phyloP scores from a whole-genome alignment of 2,797 vertebrate species.

The Dromococcyx pavoninus region DNA sequence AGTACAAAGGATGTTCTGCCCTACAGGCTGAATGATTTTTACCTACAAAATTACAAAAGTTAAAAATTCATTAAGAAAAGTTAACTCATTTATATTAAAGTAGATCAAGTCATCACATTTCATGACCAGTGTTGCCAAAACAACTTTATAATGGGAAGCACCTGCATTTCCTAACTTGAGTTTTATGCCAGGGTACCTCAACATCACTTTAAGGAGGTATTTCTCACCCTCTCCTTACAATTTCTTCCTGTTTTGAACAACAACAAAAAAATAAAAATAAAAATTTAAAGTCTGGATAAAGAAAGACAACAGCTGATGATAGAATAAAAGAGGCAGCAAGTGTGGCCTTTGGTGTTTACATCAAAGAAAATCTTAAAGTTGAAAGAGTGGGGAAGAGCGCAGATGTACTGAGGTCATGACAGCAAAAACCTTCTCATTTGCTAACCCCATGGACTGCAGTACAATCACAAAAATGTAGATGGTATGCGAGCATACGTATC shows the following conservation, averaged over 20 bases:
- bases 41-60: neutral
- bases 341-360: neutral
- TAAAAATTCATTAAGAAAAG: neutral
- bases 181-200: neutral
- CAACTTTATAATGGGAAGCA: neutral
- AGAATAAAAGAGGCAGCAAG: neutral
- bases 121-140: neutral
- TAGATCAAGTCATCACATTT: neutral
- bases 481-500: fast-evolving
- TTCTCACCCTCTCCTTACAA: neutral
- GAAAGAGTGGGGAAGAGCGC: neutral
- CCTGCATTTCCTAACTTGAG: neutral
- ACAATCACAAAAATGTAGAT: fast-evolving
- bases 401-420: neutral
- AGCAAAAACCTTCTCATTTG: neutral
- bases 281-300: neutral
- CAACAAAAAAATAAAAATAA: neutral
- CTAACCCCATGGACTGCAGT: neutral
- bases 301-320: neutral
- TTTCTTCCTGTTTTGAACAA: neutral
- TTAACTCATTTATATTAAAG: neutral
- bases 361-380: neutral
- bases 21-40: neutral
- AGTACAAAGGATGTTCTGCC: fast-evolving
- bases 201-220: neutral